A percentile compares a stretch with the other conserved stretches of the same genome.
phyloP scores from a whole-genome alignment of 2,888 invertebrate genomes.

The Agrenia bidenticulata region DNA sequence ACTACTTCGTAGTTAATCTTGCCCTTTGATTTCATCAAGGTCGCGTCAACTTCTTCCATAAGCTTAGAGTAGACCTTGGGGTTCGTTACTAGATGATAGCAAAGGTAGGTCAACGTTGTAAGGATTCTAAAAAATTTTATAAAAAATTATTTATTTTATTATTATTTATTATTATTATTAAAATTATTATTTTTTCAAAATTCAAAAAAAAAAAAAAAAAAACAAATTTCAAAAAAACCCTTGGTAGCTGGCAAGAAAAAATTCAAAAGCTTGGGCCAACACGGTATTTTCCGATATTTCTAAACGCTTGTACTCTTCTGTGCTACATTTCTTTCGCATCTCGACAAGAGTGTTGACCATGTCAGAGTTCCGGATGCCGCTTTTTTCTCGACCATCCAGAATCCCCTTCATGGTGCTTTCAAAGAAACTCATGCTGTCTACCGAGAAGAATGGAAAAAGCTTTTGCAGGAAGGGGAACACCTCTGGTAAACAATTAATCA shows the following conservation, averaged over 20 bases:
- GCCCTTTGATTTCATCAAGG: conserved; percentile 27
- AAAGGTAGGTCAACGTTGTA: conserved; percentile 29
- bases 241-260: conserved; percentile 23
- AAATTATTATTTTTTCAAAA: no score
- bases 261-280: conserved; percentile 26
- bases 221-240: background rate
- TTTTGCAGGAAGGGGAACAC: conserved; percentile 26
- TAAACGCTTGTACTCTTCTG: conserved; percentile 26
- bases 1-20: conserved; percentile 33
- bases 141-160: no score
- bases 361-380: background rate
- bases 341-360: conserved; percentile 16
- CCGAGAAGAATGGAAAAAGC: background rate
- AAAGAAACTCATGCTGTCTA: background rate
- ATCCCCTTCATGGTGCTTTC: background rate
- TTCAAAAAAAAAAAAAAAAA: no score
- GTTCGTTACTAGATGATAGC: conserved; percentile 30
- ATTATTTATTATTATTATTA: no score
- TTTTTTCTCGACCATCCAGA: background rate
- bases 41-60: conserved; percentile 27
- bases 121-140: background rate
- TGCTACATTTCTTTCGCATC: conserved; percentile 21
- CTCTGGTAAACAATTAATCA: conserved; percentile 24
- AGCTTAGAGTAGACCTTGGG: conserved; percentile 16
- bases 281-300: conserved; percentile 31